A percentile compares a stretch with the other conserved stretches of the same genome.
These are phyloP conservation scores for Antennarius maculatus DNA, from an alignment of 2,797 vertebrate species.

Conservation along the genomic window DNA sequence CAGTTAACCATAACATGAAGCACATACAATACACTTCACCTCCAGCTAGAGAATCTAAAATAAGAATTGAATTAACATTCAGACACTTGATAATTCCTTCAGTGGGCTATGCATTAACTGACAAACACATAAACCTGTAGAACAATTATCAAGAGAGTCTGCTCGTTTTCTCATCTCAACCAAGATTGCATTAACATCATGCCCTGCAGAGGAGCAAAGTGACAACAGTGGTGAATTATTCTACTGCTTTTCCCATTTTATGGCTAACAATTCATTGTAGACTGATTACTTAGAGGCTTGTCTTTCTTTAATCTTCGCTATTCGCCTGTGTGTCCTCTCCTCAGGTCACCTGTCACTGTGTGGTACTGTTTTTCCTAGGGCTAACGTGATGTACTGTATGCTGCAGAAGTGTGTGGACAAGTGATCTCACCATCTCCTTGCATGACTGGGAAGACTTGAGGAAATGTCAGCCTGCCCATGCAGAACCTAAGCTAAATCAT, in stretches of 20 bases:
- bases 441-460: constrained; percentile 25
- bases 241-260: constrained; percentile 13
- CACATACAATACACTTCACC: no score
- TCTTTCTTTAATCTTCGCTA: background rate
- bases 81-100: no score
- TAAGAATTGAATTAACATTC: no score
- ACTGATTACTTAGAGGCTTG: background rate
- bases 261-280: constrained; percentile 18
- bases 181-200: background rate
- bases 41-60: no score
- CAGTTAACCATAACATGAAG: no score
- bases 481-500: constrained; percentile 13
- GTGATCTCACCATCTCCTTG: constrained; percentile 6
- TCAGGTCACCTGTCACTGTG: background rate
- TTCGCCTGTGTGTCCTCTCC: background rate
- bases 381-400: constrained; percentile 8
- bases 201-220: background rate
- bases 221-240: constrained; percentile 5
- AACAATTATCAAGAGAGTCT: no score
- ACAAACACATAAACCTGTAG: no score
- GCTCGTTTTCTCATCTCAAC: background rate
- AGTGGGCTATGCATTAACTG: no score
- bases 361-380: background rate
- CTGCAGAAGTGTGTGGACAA: constrained; percentile 10
- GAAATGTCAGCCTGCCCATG: constrained; percentile 48